Base-by-base conservation (phyloP, 2,113 vertebrate species). In the Gymnocephalus cernua region DNA sequence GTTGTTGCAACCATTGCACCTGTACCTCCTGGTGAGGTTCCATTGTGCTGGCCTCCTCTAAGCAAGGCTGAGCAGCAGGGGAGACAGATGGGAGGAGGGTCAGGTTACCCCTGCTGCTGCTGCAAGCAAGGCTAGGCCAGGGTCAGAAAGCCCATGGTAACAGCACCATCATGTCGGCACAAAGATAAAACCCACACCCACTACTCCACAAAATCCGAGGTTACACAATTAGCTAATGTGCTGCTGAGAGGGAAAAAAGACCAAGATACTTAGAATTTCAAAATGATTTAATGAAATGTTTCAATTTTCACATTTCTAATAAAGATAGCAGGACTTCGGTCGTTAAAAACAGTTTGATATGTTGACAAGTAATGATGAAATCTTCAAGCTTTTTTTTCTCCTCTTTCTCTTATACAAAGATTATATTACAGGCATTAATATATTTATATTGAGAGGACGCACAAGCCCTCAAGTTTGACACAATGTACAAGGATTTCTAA, bases 231-330 rank as follows among this genome's bases (percentile, higher is more conserved):
- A 67, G 19, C 8, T 44, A 38, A 64, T 59, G 38, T 57, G 62
- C 15, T 14, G 6, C 3, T 41, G 3, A 23, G 47, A 66, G 8
- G 29, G 3, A 72, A 82, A 57, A 32, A 48, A 9, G 12, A 70
- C 21, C 67, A 56, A 57, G 19, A 47, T 4, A 1, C 45, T 35
- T 53, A 88, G 44, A 80, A 88, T 94, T 95, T 93, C 83, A 94
- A 96, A 93, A 91, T 74, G 79, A 92, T 96, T 96, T 94, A 95
- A 94, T 95, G 92, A 95, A 96, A 95, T 94, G 91, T 94, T 95
- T 84, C 10, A 88, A 91, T 92, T 90, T 91, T 91, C 74, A 87
- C 87, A 74, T 95, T 94, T 95, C 94, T 93, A 94, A 92, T 93
- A 93, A 94, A 96, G 87, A 94, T 93, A 95, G 94, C 91, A 94